Evolutionary conservation across 2,113 vertebrate genomes (phyloP), one percentile per base, ranked within the genome.

Genomic region (Plectropomus leopardus): DNA sequence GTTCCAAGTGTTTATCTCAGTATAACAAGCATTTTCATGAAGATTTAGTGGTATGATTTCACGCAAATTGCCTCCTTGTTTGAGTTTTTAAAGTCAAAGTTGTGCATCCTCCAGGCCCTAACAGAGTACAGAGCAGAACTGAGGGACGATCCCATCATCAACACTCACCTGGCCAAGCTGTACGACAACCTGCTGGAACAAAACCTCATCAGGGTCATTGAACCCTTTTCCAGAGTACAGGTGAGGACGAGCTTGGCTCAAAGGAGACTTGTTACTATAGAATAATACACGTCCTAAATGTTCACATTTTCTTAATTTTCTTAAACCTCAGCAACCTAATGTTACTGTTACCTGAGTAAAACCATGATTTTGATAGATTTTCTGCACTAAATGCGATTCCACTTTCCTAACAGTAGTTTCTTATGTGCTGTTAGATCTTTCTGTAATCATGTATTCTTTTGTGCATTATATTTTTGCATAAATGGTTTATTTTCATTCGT

Each of bases 221-320:
- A 99, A 75, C 98, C 98, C 26, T 99, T 99, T 91, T 99, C 98
- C 93, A 96, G 98, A 96, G 97, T 99, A 93, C 98, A 99, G 97
- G 98, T 98, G 82, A 90, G 53, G 28, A 54, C 7, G 2, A 1
- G 1, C 44, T 17, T 4, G 8, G 2, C 53, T 9, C 5, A 23
- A 16, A 34, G 32, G 23, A 24, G 15, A 53, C 23, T 0, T 60
- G 2, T n/a, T 2, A 45, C 3, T 16, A 3, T 21, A 16, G 58
- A 13, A 10, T 16, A 7, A 17, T 16, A n/a, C 34, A 23, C n/a
- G 7, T 65, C 14, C 5, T 30, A 19, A 45, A 42, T 30, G 13
- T 21, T 30, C n/a, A n/a, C n/a, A n/a, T n/a, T n/a, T n/a, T n/a
- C n/a, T 11, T 7, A 3, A 7, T 23, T 32, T 7, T 44, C 24